phyloP scores from a whole-genome alignment of 2,888 invertebrate genomes.

The Notodonta ziczac region DNA sequence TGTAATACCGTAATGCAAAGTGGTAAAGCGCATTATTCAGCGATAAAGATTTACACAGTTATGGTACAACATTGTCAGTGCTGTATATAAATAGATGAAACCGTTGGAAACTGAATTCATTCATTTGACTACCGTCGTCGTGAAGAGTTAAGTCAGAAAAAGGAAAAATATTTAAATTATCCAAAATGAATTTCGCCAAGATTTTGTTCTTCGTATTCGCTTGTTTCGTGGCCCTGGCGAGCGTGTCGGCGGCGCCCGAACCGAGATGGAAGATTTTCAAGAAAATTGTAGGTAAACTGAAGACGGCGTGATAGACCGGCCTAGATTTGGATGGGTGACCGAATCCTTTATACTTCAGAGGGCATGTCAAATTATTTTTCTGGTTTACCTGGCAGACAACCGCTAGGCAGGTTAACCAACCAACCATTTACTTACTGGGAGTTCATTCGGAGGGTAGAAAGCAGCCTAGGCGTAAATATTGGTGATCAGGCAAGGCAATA shows the following conservation, averaged over 20 bases:
- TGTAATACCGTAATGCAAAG: not conserved
- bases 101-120: conserved; percentile 7
- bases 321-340: not conserved
- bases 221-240: conserved; percentile 32
- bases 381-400: no score
- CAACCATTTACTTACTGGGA: no score
- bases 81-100: not conserved
- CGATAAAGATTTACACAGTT: not conserved
- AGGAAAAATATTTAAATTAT: conserved; percentile 3
- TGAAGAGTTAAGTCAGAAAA: not conserved
- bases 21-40: not conserved
- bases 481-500: no score
- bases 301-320: not conserved
- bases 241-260: conserved; percentile 45
- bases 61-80: no score
- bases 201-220: conserved; percentile 41
- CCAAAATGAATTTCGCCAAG: conserved; percentile 53
- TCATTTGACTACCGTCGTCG: conserved; percentile 10
- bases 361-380: no score
- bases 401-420: no score
- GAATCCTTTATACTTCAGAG: no score
- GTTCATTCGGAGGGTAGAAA: no score
- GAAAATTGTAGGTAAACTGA: conserved; percentile 45
- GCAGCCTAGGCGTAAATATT: no score
- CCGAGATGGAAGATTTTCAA: conserved; percentile 56